Base-by-base conservation (phyloP, 2,797 vertebrate genomes). In the Hephaestus fuliginosus region DNA sequence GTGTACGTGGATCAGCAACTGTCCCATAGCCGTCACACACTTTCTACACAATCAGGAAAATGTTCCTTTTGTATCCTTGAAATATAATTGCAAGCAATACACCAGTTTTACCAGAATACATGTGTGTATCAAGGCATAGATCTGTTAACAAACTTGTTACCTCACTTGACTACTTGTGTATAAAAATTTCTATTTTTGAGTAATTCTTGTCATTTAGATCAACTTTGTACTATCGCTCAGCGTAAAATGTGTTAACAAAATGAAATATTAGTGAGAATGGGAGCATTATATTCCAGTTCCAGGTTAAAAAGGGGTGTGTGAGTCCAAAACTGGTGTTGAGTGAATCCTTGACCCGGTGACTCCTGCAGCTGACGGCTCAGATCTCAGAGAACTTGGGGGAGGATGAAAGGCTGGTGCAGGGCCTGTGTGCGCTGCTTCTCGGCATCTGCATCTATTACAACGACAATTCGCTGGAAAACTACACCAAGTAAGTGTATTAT, bases 371-470 rank as follows among this genome's bases (percentile, higher is more conserved):
- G 80, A 99, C 98, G 0, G 98, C 96, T 77, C 98, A 99, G 94
- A 99, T 99, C 87, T 98, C 98, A 1, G 98, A 99, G 93, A 99
- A 99, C 84, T 95, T 99, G 57, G 98, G 98, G 39, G 98, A 99
- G 85, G 98, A 99, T 82, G 98, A 99, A 53, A 95, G 98, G 83
- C 95, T 99, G 13, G 98, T 99, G 36, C 98, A 99, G 95, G 98
- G 98, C 76, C 92, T 99, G 43, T 99, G 98, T 86, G 98, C 98
- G 0, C 95, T 99, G 57, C 83, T 99, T 44, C 95, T 99, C 55
- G 98, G 98, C 65, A 99, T 99, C 91, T 99, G 97, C 64, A 99
- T 99, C 91, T 99, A 97, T 91, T 98, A 98, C 92, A 99, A 99
- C 0, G 98, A 99, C 94, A 99, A 99, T 90, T 98, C 98, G 1